These are phyloP conservation scores for Tachysurus fulvidraco DNA, from an alignment of 2,113 vertebrate species.

Conservation along the genomic window DNA sequence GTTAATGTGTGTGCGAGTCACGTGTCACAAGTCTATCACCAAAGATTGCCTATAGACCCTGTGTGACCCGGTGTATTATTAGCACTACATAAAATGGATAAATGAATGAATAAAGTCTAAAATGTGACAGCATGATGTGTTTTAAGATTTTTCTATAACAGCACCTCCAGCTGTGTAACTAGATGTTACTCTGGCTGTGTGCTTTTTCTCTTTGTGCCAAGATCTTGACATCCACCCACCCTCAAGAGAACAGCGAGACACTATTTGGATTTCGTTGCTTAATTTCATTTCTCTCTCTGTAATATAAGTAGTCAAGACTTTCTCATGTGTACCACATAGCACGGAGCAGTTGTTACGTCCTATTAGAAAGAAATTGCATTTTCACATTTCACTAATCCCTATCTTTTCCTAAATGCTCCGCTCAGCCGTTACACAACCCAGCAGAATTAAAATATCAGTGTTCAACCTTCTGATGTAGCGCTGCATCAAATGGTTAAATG, in stretches of 20 bases:
- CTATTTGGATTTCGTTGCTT: neutral
- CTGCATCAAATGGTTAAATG: conserved; percentile 16
- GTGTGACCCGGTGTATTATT: too few species aligned
- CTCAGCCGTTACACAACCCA: neutral
- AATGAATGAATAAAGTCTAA: too few species aligned
- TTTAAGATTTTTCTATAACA: neutral
- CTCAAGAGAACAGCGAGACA: neutral
- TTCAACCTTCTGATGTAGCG: neutral
- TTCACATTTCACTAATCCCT: neutral
- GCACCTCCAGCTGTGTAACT: neutral
- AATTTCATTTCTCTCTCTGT: neutral
- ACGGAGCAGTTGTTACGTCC: neutral
- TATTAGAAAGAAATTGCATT: neutral
- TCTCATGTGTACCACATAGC: neutral
- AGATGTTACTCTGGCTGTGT: neutral
- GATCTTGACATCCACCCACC: neutral
- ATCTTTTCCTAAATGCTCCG: neutral
- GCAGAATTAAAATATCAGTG: conserved; percentile 1
- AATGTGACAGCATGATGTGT: too few species aligned
- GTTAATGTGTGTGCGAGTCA: too few species aligned
- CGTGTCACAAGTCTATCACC: too few species aligned
- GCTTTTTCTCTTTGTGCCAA: neutral
- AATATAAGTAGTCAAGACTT: neutral
- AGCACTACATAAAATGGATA: too few species aligned
- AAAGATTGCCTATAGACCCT: too few species aligned